Evolutionary conservation across 2,113 vertebrate species (phyloP).

Genomic region (Lynx canadensis): DNA sequence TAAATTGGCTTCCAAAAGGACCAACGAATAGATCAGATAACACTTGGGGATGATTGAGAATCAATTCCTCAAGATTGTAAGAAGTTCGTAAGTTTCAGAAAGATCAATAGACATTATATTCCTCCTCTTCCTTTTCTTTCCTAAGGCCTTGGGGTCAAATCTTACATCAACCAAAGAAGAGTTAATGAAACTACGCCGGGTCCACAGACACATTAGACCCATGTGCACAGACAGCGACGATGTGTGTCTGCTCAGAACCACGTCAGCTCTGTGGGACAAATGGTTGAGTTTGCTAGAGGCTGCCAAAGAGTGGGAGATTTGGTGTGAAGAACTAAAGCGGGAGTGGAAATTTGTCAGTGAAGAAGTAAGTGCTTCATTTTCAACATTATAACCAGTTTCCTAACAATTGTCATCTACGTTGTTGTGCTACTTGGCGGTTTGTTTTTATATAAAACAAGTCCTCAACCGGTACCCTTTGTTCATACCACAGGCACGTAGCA

Average conservation of each 20-base stretch:
- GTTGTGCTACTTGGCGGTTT: background rate
- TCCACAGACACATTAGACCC: conserved; percentile 71
- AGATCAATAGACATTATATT: background rate
- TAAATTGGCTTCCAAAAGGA: background rate
- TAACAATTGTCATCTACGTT: background rate
- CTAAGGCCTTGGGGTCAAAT: conserved; percentile 83
- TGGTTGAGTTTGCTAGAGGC: conserved; percentile 84
- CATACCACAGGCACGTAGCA: background rate
- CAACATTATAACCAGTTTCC: background rate
- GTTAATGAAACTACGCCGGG: conserved; percentile 81
- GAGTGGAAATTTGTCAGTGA: conserved; percentile 91
- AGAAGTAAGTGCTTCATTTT: conserved; percentile 85
- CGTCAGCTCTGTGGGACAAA: conserved; percentile 84
- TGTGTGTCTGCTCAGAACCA: background rate
- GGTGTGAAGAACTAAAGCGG: conserved; percentile 85
- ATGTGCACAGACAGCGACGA: conserved; percentile 33
- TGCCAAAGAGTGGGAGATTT: conserved; percentile 82
- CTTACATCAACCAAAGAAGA: conserved; percentile 82
- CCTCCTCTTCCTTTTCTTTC: conserved; percentile 30
- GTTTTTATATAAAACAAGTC: background rate
- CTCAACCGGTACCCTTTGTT: background rate
- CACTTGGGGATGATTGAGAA: background rate
- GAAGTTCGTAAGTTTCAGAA: background rate
- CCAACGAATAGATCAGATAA: background rate
- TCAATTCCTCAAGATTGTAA: background rate